Evolutionary conservation across 2,113 vertebrate species (phyloP), one percentile per base, ranked within the genome.

Genomic region (Triplophysa rosa): DNA sequence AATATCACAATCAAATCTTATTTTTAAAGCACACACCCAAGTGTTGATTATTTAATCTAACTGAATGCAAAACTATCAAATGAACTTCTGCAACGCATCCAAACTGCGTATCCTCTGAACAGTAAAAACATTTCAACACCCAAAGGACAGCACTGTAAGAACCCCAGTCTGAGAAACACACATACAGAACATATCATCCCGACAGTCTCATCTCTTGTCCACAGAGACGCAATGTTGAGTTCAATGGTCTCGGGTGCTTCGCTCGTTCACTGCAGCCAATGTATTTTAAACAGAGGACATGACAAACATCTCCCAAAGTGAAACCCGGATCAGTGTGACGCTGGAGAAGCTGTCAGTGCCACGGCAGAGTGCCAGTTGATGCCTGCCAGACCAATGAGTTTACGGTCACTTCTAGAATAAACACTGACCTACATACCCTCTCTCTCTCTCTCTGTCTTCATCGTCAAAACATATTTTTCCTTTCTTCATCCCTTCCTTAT

Each of bases 341-440:
- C 54, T 69, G 72, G 4, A 13, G 21, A 62, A 17, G 58, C 3
- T 7, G 12, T 21, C 67, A 45, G 67, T 58, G 58, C 37, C 4
- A 69, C 10, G 13, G 68, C 56, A 29, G 23, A 73, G 17, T 49
- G 45, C 33, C 81, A 86, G 37, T 37, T 78, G 73, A 80, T 33
- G 56, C 21, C 17, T 23, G 61, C 74, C 65, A 69, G 42, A 62
- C 80, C 76, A 75, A 8, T 1, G 56, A 76, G 45, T 77, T 72
- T 26, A 56, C 54, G 12, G 21, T 29, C 7, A 1, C 13, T 65
- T 74, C 37, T 49, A 62, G 14, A 66, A 63, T 49, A 58, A 26
- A 49, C 45, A 40, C 42, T 70, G 19, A 74, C 79, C 70, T 63
- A 74, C 56, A 76, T 26, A 42, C 52, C 17, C 42, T 37, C 24